Percentiles rank a stretch among this genome's conserved stretches.
These are phyloP conservation scores for Cossypha dichroa DNA, from an alignment of 2,797 vertebrate species.

Conservation along the genomic window DNA sequence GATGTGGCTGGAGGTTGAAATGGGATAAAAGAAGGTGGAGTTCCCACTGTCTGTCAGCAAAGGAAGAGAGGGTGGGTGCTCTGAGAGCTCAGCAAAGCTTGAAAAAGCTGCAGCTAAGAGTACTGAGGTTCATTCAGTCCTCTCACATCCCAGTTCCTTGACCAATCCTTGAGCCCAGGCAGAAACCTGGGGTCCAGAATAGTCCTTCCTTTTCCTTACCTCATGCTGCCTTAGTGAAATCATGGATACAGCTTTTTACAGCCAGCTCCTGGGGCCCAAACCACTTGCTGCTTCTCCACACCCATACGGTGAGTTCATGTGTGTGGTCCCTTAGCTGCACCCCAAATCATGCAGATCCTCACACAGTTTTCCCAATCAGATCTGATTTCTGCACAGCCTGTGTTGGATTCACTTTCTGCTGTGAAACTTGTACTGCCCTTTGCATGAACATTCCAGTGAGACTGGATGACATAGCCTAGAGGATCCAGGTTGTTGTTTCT, in stretches of 20 bases:
- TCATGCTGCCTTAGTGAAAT: not conserved
- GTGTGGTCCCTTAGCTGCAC: not conserved
- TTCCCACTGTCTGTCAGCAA: not conserved
- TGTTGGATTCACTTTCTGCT: not conserved
- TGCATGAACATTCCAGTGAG: not conserved
- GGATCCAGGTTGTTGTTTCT: not conserved
- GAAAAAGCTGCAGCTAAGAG: not conserved
- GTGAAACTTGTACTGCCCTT: not conserved
- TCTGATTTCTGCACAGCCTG: not conserved
- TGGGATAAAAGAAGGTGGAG: not conserved
- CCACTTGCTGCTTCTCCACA: fast-evolving
- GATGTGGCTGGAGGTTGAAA: not conserved
- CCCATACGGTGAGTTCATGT: fast-evolving
- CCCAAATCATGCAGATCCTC: not conserved
- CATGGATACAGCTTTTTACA: not conserved
- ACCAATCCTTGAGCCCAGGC: fast-evolving
- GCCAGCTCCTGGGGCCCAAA: not conserved
- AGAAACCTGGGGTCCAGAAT: not conserved
- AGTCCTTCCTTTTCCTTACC: not conserved
- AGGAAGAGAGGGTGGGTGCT: not conserved
- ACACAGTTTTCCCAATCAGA: not conserved
- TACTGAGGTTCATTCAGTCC: not conserved
- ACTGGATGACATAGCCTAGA: fast-evolving
- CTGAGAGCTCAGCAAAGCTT: not conserved
- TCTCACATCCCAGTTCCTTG: fast-evolving